Percentiles rank a stretch among this genome's conserved stretches.
phyloP scores from a whole-genome alignment of 1,140 invertebrate species.

The Cotesia chilonis region DNA sequence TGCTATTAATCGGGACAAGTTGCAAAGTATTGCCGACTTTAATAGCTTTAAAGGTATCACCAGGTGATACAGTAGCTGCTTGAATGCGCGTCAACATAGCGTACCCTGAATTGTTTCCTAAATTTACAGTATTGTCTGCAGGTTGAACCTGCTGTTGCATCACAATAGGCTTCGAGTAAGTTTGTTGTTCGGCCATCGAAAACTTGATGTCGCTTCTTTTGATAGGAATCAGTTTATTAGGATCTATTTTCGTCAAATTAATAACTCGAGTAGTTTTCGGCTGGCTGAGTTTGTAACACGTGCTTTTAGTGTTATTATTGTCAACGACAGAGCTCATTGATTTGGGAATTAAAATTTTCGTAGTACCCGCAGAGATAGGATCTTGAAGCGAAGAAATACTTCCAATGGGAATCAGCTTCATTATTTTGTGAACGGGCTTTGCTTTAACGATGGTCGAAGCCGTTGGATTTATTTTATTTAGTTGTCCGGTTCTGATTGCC shows the following conservation, averaged over 20 bases:
- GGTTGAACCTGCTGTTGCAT: constrained; percentile 15
- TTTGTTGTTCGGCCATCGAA: constrained; percentile 33
- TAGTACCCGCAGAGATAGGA: constrained; percentile 2
- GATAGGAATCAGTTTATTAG: constrained; percentile 47
- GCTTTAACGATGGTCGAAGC: neutral
- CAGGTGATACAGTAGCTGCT: constrained; percentile 42
- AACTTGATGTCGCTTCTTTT: constrained; percentile 42
- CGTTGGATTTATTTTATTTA: neutral
- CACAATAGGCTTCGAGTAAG: neutral
- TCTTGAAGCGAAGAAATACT: constrained; percentile 8
- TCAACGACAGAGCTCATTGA: neutral
- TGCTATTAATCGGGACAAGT: constrained; percentile 43
- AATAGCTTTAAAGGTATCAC: constrained; percentile 47
- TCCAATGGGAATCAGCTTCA: constrained; percentile 22
- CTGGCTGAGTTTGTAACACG: constrained; percentile 35
- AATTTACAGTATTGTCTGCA: neutral
- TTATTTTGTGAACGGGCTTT: neutral
- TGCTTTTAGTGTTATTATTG: neutral
- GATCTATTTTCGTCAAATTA: constrained; percentile 45
- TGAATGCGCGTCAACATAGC: constrained; percentile 42
- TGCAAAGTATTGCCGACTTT: constrained; percentile 47
- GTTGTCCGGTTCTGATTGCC: no score
- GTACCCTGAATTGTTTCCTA: constrained; percentile 30
- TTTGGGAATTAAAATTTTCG: constrained; percentile 1
- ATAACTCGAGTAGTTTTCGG: constrained; percentile 42